Percentiles rank a stretch among this genome's conserved stretches.
Evolutionary conservation across 2,797 vertebrate genomes (phyloP).

Genomic region (Phalanger gymnotis): DNA sequence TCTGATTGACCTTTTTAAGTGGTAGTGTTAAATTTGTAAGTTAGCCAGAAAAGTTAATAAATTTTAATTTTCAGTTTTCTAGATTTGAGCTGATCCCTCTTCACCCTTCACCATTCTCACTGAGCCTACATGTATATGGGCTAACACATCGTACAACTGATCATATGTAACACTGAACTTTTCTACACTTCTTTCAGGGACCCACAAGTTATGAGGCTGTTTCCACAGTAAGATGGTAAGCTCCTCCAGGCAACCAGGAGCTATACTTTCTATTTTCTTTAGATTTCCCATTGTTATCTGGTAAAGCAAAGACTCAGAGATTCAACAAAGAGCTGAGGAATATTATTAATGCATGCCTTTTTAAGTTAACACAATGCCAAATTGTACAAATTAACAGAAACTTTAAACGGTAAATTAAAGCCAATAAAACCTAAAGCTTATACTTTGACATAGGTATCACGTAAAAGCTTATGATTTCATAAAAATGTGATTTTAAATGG

Average conservation of each 20-base stretch:
- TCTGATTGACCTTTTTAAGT: background rate
- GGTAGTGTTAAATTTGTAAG: background rate
- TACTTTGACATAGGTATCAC: background rate
- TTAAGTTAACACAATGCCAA: conserved; percentile 8
- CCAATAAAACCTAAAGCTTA: conserved; percentile 7
- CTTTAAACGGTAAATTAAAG: conserved; percentile 19
- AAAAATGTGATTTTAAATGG: background rate
- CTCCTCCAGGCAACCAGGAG: background rate
- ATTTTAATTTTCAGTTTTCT: background rate
- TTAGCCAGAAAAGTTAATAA: background rate
- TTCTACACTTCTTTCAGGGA: background rate
- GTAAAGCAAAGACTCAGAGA: background rate
- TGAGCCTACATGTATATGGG: background rate
- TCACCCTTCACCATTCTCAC: background rate
- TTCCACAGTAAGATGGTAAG: background rate
- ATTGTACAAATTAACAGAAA: conserved; percentile 10
- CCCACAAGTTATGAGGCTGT: background rate
- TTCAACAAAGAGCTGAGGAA: background rate
- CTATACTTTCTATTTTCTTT: background rate
- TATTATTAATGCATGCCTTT: background rate
- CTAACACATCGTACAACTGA: background rate
- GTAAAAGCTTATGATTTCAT: background rate
- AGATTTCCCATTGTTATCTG: background rate
- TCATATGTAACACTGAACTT: background rate
- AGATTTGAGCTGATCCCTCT: background rate